Base-by-base conservation (phyloP, 2,113 vertebrate genomes). In the Melierax canorus region DNA sequence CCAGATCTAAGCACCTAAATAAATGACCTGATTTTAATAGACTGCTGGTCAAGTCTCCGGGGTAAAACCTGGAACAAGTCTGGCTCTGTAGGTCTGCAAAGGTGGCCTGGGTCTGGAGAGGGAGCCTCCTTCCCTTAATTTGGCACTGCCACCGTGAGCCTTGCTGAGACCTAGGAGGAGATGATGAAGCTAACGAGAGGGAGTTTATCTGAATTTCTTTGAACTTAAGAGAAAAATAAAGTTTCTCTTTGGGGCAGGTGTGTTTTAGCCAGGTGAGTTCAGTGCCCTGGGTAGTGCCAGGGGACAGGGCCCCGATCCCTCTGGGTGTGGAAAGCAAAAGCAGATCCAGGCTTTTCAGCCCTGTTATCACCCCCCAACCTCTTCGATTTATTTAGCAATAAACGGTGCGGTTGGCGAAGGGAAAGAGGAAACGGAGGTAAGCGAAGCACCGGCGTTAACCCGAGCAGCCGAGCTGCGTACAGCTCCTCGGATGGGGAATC, bases 1-100 rank as follows among this genome's bases (percentile, higher is more conserved):
- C 89, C 92, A 59, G 90, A 94, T 86, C 96, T 89, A 92, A 95
- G 96, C 87, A 90, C 94, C 78, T 90, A 94, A 91, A 92, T 90
- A 92, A 95, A 92, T 92, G 94, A 80, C 94, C 96, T 92, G 94
- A 85, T 97, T 96, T 97, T 96, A 91, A 92, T 84, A 96, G 97
- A 46, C 62, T 34, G 29, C 84, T 79, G 89, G 71, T 90, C 89
- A 80, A 41, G 63, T 95, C 94, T 79, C 95, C 5, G 7, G 89
- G 78, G 94, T 86, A 66, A 72, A 91, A 96, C 84, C 71, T 69
- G 84, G 77, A 87, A 58, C 11, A 9, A 68, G 66, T 36, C 58
- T 66, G 90, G 82, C 88, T 93, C 86, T 0, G 0, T 27, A 62
- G 82, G 64, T 75, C 87, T 88, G 69, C 73, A 68, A 15, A 91